Evolutionary conservation across 2,113 vertebrate genomes (phyloP), one percentile per base, ranked within the genome.

Genomic region (Cheirogaleus medius): DNA sequence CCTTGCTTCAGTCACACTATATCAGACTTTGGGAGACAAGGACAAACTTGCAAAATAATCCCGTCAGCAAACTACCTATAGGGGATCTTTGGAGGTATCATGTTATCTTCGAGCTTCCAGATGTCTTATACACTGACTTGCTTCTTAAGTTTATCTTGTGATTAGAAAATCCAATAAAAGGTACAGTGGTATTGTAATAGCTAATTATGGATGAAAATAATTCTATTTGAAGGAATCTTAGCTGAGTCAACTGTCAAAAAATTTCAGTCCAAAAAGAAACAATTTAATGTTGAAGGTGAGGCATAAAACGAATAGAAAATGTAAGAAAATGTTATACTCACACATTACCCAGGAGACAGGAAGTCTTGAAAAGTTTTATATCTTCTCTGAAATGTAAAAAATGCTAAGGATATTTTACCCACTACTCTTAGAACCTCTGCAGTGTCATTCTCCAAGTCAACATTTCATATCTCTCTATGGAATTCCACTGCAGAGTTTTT

Each of bases 341-440:
- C 32, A 87, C 32, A 96, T 94, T 97, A 49, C 87, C 83, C 95
- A 95, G 34, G 96, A 93, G 95, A 97, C 56, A 84, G 69, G 49
- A 96, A 95, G 44, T 95, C 89, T 94, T 80, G 74, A 76, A 96
- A 97, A 93, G 66, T 93, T 97, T 96, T 73, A 25, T 85, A 73
- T 92, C 49, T 87, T 37, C 54, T 90, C 89, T 95, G 78, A 95
- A 97, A 94, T 96, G 34, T 90, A 91, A 63, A 88, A 92, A 89
- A 58, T 78, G 49, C 25, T 66, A 71, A 92, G 88, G 76, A 93
- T 95, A 91, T 86, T 91, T 93, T 87, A 27, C 42, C n/a, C 49
- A 58, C n/a, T 58, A 25, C 68, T 89, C 78, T 77, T 64, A 90
- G 74, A 97, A 87, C 6, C 29, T 93, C 15, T 27, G 3, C 27